These are phyloP conservation scores for Ceratina australensis DNA, from an alignment of 1,140 invertebrate genomes.

Conservation along the genomic window DNA sequence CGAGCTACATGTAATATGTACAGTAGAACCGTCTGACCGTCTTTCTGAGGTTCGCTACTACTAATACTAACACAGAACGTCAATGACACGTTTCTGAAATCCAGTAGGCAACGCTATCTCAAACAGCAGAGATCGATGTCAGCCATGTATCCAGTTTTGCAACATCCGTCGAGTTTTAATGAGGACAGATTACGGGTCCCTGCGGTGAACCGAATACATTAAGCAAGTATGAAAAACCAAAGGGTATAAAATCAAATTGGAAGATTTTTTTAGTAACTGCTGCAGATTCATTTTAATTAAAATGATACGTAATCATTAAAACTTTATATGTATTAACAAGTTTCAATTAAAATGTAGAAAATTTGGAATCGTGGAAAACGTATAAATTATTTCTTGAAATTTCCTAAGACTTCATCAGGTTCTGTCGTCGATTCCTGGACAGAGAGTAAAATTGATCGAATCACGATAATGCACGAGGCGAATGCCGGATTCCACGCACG, in stretches of 20 bases:
- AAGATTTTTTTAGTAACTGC: neutral
- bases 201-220: slow-evolving; percentile 15
- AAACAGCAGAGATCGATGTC: slow-evolving; percentile 34
- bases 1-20: neutral
- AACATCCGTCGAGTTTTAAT: slow-evolving; percentile 25
- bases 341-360: no score
- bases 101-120: slow-evolving; percentile 14
- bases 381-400: no score
- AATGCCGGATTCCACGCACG: neutral
- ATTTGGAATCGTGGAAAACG: no score
- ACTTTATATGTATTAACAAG: no score
- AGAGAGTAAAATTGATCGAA: neutral
- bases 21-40: neutral
- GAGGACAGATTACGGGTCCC: slow-evolving; percentile 3
- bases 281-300: no score
- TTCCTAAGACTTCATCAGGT: no score
- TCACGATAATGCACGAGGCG: neutral
- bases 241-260: neutral
- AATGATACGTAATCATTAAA: no score
- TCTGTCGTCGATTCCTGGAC: neutral
- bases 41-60: slow-evolving; percentile 1
- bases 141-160: slow-evolving; percentile 17
- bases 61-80: slow-evolving; percentile 14
- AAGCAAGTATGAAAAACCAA: neutral
- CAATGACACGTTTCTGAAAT: slow-evolving; percentile 41